Conservation (phyloP, 2,113 vertebrate species). For the Condylura cristata region DNA sequence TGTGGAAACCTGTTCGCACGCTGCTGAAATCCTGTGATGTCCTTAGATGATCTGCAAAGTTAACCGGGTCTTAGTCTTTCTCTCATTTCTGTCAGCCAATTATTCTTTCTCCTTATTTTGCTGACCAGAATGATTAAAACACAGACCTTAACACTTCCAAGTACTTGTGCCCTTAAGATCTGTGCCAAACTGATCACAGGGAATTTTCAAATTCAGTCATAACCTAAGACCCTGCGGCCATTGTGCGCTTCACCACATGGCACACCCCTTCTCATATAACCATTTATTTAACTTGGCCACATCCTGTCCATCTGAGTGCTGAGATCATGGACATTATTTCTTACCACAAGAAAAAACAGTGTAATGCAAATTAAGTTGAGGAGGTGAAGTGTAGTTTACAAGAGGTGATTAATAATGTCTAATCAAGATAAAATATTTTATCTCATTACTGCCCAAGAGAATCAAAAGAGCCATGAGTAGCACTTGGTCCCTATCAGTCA, state of each 20-base stretch:
- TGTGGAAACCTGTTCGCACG: neutral
- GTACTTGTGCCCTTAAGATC: neutral
- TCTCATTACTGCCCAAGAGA: neutral
- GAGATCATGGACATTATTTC: neutral
- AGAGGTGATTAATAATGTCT: neutral
- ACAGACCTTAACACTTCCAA: neutral
- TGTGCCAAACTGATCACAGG: neutral
- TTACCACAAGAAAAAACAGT: neutral
- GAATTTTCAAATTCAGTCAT: neutral
- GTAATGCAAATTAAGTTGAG: neutral
- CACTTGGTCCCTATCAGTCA: neutral
- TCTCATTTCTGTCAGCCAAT: constrained; percentile 42
- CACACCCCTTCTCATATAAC: neutral
- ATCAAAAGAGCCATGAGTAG: neutral
- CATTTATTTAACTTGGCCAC: neutral
- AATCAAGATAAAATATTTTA: neutral
- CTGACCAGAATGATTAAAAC: neutral
- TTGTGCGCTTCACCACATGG: neutral
- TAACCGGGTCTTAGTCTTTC: constrained; percentile 48
- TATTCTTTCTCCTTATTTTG: constrained; percentile 40
- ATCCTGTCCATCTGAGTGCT: neutral
- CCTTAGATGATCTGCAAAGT: neutral
- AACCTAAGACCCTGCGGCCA: neutral
- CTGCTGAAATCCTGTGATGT: neutral
- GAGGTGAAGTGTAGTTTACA: neutral